Conservation (phyloP, 1,140 invertebrate genomes). For the Drosophila melanica region DNA sequence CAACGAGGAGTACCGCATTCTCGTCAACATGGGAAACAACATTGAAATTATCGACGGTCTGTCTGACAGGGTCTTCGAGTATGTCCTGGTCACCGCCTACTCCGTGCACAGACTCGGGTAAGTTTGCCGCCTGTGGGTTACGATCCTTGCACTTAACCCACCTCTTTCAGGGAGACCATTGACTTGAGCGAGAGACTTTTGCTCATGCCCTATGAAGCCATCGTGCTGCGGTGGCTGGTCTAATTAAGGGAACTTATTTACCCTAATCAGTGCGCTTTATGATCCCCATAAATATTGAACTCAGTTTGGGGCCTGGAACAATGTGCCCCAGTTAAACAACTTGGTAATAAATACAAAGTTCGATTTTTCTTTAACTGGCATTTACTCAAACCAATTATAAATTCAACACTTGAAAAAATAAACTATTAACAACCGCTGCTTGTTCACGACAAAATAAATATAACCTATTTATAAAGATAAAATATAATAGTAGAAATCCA, state of each 20-base stretch:
- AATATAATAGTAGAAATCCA: no score
- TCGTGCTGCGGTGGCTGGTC: conserved; percentile 71
- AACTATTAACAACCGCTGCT: conserved; percentile 4
- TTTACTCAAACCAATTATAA: conserved; percentile 36
- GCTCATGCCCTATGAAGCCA: conserved; percentile 75
- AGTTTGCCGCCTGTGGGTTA: neutral
- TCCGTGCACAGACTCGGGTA: conserved; percentile 65
- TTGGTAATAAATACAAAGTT: conserved; percentile 12
- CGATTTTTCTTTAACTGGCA: conserved; percentile 23
- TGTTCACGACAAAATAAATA: conserved; percentile 11
- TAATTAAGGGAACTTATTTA: conserved; percentile 17
- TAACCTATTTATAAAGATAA: neutral
- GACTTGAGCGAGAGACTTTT: conserved; percentile 52
- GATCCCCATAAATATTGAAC: conserved; percentile 54
- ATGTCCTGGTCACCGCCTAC: conserved; percentile 61
- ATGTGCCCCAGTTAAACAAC: neutral
- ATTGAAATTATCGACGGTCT: conserved; percentile 55
- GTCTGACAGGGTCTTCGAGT: conserved; percentile 60
- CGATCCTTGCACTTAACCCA: neutral
- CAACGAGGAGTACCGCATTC: conserved; percentile 72
- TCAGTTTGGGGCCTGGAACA: neutral
- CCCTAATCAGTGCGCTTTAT: conserved; percentile 28
- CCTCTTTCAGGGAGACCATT: conserved; percentile 47
- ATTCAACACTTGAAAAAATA: conserved; percentile 21
- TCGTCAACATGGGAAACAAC: conserved; percentile 70